phyloP scores from a whole-genome alignment of 2,113 vertebrate species.

The Corythornis madagascariensis region DNA sequence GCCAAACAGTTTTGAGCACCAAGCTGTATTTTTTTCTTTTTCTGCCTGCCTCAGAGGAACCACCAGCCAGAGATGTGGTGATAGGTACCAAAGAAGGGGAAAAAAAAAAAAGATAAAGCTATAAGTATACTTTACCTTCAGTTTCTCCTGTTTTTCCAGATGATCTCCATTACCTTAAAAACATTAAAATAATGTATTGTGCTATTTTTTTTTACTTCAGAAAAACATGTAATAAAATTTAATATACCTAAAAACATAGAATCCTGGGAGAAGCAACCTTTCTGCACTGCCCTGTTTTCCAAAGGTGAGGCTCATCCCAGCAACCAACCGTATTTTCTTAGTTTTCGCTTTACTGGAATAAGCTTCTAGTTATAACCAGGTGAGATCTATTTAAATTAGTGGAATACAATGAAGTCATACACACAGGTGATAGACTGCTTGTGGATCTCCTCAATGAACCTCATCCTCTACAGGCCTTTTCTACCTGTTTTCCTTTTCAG shows the following conservation, averaged over 20 bases:
- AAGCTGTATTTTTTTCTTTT: background rate
- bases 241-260: background rate
- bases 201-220: background rate
- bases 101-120: background rate
- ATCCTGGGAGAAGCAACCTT: background rate
- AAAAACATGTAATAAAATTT: background rate
- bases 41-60: background rate
- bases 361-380: background rate
- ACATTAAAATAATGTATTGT: background rate
- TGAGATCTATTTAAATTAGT: background rate
- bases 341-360: background rate
- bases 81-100: background rate
- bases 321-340: background rate
- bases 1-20: background rate
- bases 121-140: slow-evolving; percentile 49
- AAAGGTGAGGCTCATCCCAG: background rate
- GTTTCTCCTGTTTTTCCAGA: background rate
- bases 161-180: slow-evolving; percentile 50
- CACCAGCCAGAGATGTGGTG: background rate
- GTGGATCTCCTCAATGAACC: background rate
- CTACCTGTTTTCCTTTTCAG: background rate
- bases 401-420: background rate
- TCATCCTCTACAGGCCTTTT: background rate
- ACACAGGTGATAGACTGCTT: background rate
- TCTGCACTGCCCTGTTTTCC: background rate